Evolutionary conservation across 2,113 vertebrate species (phyloP).

Genomic region (Phocoena phocoena): DNA sequence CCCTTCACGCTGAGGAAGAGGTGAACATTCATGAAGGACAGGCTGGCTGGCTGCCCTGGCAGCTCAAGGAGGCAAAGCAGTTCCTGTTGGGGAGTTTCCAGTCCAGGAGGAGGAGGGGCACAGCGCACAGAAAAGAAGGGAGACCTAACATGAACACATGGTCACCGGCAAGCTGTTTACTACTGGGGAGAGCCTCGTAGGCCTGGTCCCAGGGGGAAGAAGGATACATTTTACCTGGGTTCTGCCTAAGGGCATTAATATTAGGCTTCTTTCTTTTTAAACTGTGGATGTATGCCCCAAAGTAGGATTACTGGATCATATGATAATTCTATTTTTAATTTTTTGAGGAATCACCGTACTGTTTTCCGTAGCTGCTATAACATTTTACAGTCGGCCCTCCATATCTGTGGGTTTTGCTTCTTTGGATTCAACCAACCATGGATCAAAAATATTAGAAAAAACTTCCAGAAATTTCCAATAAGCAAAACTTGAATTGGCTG

Average conservation of each 20-base stretch:
- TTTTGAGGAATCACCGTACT: not conserved
- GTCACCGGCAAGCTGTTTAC: not conserved
- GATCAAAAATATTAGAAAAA: too few relatives aligned
- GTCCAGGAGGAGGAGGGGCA: too few relatives aligned
- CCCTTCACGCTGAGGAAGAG: not conserved
- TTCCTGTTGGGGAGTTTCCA: not conserved
- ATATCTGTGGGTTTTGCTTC: too few relatives aligned
- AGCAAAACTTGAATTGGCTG: too few relatives aligned
- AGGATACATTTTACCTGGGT: not conserved
- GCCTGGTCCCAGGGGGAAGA: not conserved
- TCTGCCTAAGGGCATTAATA: not conserved
- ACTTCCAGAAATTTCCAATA: too few relatives aligned
- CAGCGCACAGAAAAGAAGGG: not conserved
- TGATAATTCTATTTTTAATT: not conserved
- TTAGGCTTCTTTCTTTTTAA: not conserved
- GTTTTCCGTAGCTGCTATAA: not conserved
- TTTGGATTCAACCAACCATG: too few relatives aligned
- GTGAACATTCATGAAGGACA: too few relatives aligned
- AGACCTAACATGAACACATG: rapidly evolving
- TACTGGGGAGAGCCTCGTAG: not conserved
- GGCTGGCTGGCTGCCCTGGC: not conserved
- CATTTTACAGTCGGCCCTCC: not conserved
- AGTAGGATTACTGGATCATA: not conserved
- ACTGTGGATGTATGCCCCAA: not conserved
- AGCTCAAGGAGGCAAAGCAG: not conserved